Conservation (phyloP, 2,113 vertebrate genomes). For the Tricholaema leucomelas region DNA sequence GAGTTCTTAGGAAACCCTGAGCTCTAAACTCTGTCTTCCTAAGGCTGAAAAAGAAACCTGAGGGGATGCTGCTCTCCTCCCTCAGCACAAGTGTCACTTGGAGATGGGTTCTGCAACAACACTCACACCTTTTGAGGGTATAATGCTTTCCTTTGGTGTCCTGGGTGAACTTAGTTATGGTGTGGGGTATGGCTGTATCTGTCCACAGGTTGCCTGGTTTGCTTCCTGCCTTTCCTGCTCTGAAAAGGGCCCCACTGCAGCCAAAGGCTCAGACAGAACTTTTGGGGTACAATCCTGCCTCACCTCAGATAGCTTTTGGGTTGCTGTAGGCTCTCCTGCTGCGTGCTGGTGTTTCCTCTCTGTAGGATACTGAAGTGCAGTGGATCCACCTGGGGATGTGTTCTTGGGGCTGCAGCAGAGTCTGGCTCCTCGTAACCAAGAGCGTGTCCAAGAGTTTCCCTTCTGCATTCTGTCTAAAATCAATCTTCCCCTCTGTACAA, state of each 20-base stretch:
- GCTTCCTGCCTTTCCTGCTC: background rate
- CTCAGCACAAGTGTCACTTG: background rate
- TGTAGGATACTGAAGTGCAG: fast-evolving
- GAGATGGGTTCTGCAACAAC: background rate
- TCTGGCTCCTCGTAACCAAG: fast-evolving
- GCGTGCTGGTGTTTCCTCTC: background rate
- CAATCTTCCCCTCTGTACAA: background rate
- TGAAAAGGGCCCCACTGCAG: background rate
- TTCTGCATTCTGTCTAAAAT: fast-evolving
- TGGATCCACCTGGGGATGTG: background rate
- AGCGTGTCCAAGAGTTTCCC: fast-evolving
- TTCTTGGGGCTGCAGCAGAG: no score
- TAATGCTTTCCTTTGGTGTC: background rate
- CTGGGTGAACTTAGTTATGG: fast-evolving
- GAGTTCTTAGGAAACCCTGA: background rate
- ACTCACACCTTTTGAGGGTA: fast-evolving
- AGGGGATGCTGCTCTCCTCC: background rate
- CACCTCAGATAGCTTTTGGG: fast-evolving
- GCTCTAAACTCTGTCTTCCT: background rate
- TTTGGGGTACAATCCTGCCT: fast-evolving
- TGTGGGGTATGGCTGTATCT: background rate
- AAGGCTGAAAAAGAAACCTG: background rate
- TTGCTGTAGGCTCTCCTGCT: background rate
- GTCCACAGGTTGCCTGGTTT: background rate
- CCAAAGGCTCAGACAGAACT: background rate